Evolutionary conservation across 2,888 invertebrate genomes (phyloP).

Genomic region (Pseudanteris insignis): DNA sequence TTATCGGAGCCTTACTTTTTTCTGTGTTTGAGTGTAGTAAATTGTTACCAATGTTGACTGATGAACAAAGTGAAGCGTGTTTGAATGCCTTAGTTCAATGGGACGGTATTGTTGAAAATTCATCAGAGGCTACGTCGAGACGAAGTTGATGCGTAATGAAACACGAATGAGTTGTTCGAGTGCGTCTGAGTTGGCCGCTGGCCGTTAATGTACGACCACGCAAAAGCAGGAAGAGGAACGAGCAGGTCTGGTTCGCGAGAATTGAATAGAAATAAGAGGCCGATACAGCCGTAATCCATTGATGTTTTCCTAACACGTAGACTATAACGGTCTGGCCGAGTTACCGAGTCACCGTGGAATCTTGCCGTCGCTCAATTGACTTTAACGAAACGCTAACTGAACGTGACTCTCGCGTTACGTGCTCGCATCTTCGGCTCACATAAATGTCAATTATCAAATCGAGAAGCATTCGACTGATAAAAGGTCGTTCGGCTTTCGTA

Average conservation of each 20-base stretch:
- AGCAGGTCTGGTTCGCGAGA: conserved; percentile 26
- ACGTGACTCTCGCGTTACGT: conserved; percentile 17
- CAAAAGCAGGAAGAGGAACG: conserved; percentile 26
- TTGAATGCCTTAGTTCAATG: too few species aligned
- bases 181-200: conserved; percentile 15
- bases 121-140: too few species aligned
- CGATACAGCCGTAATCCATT: conserved; percentile 54
- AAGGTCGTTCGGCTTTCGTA: conserved; percentile 17
- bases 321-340: conserved; percentile 59
- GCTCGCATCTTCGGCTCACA: conserved; percentile 7
- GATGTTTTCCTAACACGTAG: conserved; percentile 54
- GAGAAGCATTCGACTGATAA: conserved; percentile 9
- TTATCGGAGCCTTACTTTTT: too few species aligned
- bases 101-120: too few species aligned
- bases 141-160: conserved; percentile 14
- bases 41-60: too few species aligned
- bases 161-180: conserved; percentile 28
- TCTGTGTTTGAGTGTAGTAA: too few species aligned
- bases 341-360: conserved; percentile 47
- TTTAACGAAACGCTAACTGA: conserved; percentile 30
- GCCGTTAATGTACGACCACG: conserved; percentile 16
- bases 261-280: conserved; percentile 41
- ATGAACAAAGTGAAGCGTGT: too few species aligned
- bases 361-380: conserved; percentile 14
- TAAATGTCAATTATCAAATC: conserved; percentile 30